phyloP scores from a whole-genome alignment of 2,888 invertebrate genomes.

The Dastarcus helophoroides region DNA sequence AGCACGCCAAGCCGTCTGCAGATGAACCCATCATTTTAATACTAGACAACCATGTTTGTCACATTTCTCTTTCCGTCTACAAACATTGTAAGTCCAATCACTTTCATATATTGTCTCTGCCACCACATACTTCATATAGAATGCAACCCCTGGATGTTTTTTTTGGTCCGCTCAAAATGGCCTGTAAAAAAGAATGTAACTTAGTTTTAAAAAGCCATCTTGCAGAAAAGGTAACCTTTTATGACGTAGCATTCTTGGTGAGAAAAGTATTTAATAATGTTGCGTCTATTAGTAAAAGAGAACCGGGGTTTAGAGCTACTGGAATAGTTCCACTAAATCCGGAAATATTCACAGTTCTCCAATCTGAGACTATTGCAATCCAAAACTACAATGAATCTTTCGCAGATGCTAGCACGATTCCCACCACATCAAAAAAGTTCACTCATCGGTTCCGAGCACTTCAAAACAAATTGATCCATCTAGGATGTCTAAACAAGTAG shows the following conservation, averaged over 20 bases:
- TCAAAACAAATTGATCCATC: constrained; percentile 10
- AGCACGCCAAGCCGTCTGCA: constrained; percentile 17
- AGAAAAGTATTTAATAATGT: constrained; percentile 15
- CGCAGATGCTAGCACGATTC: constrained; percentile 11
- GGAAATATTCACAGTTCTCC: constrained; percentile 14
- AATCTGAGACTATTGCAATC: constrained; percentile 10
- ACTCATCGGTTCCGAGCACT: constrained; percentile 10
- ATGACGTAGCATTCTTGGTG: constrained; percentile 22
- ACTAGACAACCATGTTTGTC: constrained; percentile 25
- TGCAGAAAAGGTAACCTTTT: no score
- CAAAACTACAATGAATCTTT: constrained; percentile 12
- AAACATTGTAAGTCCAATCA: constrained; percentile 19
- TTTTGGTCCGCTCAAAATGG: constrained; percentile 21
- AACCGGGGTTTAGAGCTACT: constrained; percentile 25
- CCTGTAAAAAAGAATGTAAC: constrained; percentile 23
- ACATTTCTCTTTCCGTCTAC: constrained; percentile 20
- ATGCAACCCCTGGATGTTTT: constrained; percentile 18
- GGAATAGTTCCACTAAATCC: constrained; percentile 25
- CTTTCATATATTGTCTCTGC: constrained; percentile 15
- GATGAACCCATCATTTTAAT: constrained; percentile 22
- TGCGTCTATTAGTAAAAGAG: constrained; percentile 24
- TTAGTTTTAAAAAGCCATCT: constrained; percentile 21
- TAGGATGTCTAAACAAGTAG: neutral
- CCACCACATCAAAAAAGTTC: constrained; percentile 20
- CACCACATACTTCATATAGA: constrained; percentile 17